Percentiles rank a stretch among this genome's conserved stretches.
These are phyloP conservation scores for Tringa solitaria DNA, from an alignment of 2,113 vertebrate species.

Conservation along the genomic window DNA sequence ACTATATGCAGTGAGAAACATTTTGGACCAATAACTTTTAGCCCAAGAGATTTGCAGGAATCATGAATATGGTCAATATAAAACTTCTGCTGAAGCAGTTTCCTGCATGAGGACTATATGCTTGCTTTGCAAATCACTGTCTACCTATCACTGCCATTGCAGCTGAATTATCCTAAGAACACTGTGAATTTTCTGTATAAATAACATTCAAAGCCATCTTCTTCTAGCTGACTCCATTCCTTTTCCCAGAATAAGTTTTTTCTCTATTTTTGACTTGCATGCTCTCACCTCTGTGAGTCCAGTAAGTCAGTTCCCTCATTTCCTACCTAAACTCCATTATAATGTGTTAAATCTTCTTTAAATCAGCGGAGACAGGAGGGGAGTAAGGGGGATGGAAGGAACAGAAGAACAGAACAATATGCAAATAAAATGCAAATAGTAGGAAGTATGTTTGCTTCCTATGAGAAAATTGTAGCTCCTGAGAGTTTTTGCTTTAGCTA, in stretches of 20 bases:
- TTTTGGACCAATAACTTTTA: neutral
- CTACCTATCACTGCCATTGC: neutral
- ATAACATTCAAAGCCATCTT: neutral
- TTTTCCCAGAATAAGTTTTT: neutral
- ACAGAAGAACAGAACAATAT: neutral
- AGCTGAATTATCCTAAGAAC: neutral
- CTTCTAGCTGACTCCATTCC: neutral
- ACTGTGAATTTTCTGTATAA: neutral
- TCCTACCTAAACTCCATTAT: neutral
- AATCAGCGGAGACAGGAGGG: neutral
- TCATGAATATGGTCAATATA: neutral
- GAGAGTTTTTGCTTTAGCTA: neutral
- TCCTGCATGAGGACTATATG: neutral
- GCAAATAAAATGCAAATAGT: neutral
- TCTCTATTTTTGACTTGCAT: neutral
- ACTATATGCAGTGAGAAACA: neutral
- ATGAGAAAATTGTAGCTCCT: neutral
- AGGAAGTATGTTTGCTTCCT: neutral
- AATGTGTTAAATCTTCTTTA: neutral
- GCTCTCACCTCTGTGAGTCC: neutral
- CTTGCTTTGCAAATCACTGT: neutral
- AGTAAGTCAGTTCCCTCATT: neutral
- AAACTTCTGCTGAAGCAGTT: neutral
- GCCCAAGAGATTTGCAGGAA: neutral
- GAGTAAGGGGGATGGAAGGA: fast-evolving